Evolutionary conservation across 2,888 invertebrate genomes (phyloP), one percentile per base, ranked within the genome.

Genomic region (Meghimatium bilineatum): DNA sequence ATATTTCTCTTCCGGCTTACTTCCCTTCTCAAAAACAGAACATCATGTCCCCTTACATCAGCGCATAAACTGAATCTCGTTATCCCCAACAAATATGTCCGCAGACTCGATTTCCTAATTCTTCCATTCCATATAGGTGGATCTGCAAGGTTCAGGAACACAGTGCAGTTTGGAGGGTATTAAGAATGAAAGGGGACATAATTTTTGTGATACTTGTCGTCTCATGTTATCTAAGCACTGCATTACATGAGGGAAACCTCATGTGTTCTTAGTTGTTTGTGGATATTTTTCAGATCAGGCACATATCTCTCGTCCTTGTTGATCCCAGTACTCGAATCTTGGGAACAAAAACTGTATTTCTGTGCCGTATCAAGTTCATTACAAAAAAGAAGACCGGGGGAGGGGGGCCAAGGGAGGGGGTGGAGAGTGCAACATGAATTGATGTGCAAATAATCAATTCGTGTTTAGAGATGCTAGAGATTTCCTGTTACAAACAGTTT

Each of bases 1-100:
- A 75, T 32, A 60, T 56, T 56, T 56, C 60, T 34, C 29, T 75
- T 75, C 75, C 75, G 75, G 75, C 56, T 60, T 56, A 56, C 56
- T 75, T 75, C 75, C 75, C 36, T 26, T 23, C 34, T 23, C n/a
- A 20, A 75, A 32, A 17, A 56, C 34, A 26, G 34, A 32, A 52
- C 56, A 56, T 56, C 75, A 56, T 23, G 36, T 56, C 34, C 2
- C 52, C 34, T 36, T 56, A 34, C 56, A 60, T 56, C 75, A 75
- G 26, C 17, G 5, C 56, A n/a, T 34, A 26, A 52, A 75, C 20
- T 75, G 56, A 52, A 34, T 60, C 75, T 29, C 26, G 10, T 44
- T 72, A 49, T 49, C 29, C 6, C 36, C 29, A 8, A 12, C 38
- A 72, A 26, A 72, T 10, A n/a, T 72, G 44, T n/a, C 1, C n/a